Base-by-base conservation (phyloP, 2,797 vertebrate genomes). In the Acestrorhynchus altus region DNA sequence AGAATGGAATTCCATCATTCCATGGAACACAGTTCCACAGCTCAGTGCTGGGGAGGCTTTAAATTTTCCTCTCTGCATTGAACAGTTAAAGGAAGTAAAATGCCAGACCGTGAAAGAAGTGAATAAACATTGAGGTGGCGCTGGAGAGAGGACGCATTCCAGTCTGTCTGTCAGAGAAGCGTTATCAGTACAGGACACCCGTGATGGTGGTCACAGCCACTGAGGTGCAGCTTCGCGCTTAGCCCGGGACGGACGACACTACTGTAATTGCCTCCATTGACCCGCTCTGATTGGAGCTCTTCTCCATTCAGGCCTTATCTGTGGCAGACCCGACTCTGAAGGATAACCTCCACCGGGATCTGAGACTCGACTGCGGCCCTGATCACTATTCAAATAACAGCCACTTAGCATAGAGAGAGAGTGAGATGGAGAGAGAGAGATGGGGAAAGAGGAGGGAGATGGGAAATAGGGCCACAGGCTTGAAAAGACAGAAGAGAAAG, bases 181-280 rank as follows among this genome's bases (percentile, higher is more conserved):
- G 77, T 84, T 84, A 84, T 84, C 83, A 82, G 83, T 31, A 24
- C 8, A 0, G 60, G 65, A 52, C 79, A 81, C 79, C 68, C 71
- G 79, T 15, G 11, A 59, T 6, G 61, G 44, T 64, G 74, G 79
- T 76, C 74, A 42, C 61, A 22, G 54, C 16, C 22, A 26, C 40
- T 13, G 26, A 28, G 56, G 24, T 13, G 22, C 56, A 59, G 49
- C 65, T 65, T 22, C 51, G 16, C 11, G n/a, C 28, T 15, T 26
- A 42, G 51, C 46, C 66, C 10, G 63, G 61, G 61, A 39, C 69
- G 49, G 72, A 56, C 76, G 28, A 44, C 51, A 72, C 59, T 28
- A 56, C 77, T 79, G 83, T 84, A 84, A 84, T 84, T 84, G 76
- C 76, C 81, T 84, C 74, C 73, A 84, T 81, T 76, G 71, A 84